Evolutionary conservation across 2,888 invertebrate genomes (phyloP), one percentile per base, ranked within the genome.

Genomic region (Furcula furcula): DNA sequence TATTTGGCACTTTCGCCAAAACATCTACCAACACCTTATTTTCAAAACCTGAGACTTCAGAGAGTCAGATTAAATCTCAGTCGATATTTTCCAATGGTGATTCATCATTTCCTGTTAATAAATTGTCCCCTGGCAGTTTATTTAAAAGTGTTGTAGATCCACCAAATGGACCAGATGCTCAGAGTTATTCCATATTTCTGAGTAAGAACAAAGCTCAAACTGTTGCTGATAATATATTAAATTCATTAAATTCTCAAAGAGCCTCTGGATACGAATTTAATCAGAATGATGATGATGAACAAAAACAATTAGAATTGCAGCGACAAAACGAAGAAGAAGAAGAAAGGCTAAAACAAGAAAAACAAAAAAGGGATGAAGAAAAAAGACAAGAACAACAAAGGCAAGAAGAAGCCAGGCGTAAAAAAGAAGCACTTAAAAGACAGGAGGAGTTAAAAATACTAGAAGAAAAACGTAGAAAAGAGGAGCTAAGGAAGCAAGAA

Each of bases 181-280:
- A 74, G 43, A 34, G 37, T 31, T 80, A 74, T 52, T 70, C 75
- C 16, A 78, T 83, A 62, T 85, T 84, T 46, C 73, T 74, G 55
- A 77, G 57, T 34, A 86, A 85, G 67, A 85, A 80, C 52, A 82
- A 79, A 56, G 66, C 65, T 16, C 68, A 69, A 29, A 64, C 78
- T 14, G 77, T 77, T 9, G 77, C 81, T 35, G 76, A 78, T 46
- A 80, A 67, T 51, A 78, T 85, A 58, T 68, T 80, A 40, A 71
- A 68, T 47, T 80, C 83, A 10, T 56, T 71, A 9, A 65, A 44
- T 7, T 34, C 51, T 3, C 58, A 63, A 34, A 55, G 47, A 22
- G 46, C 54, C 29, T 58, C 65, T 18, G 51, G 82, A 32, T 86
- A 78, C 40, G 76, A 87, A 11, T 85, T 83, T 54, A 59, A 72